A percentile compares a stretch with the other conserved stretches of the same genome.
Evolutionary conservation across 2,888 invertebrate species (phyloP).

Genomic region (Chloromyia formosa): DNA sequence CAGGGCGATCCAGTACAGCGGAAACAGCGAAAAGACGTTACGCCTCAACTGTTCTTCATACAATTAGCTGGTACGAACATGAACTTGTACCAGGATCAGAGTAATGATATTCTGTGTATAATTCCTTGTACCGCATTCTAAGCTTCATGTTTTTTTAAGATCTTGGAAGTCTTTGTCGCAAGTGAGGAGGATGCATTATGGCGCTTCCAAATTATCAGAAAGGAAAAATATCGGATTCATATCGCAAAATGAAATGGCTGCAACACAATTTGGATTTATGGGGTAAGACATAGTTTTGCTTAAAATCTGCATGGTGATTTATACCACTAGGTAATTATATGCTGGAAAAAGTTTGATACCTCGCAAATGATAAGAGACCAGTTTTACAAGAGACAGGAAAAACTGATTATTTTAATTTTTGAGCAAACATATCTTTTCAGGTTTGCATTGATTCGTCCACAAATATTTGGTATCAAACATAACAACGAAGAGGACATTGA

Average conservation of each 20-base stretch:
- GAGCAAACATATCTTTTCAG: no score
- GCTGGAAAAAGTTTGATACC: no score
- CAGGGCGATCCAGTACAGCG: slow-evolving; percentile 71
- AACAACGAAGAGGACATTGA: slow-evolving; percentile 72
- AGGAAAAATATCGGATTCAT: slow-evolving; percentile 67
- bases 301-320: no score
- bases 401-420: no score
- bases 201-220: slow-evolving; percentile 65
- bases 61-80: slow-evolving; percentile 77
- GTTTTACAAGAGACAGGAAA: no score
- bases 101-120: slow-evolving; percentile 62
- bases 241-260: slow-evolving; percentile 78
- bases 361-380: no score
- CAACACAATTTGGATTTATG: slow-evolving; percentile 84
- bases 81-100: slow-evolving; percentile 71
- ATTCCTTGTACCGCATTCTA: no score
- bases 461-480: slow-evolving; percentile 70
- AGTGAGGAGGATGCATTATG: slow-evolving; percentile 71
- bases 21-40: slow-evolving; percentile 76
- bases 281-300: no score
- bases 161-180: slow-evolving; percentile 71
- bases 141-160: slow-evolving; percentile 64
- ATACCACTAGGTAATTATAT: no score
- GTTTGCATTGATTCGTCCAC: slow-evolving; percentile 69
- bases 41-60: slow-evolving; percentile 76